Conservation (phyloP, 2,797 vertebrate genomes). For the Delichon dasypus region DNA sequence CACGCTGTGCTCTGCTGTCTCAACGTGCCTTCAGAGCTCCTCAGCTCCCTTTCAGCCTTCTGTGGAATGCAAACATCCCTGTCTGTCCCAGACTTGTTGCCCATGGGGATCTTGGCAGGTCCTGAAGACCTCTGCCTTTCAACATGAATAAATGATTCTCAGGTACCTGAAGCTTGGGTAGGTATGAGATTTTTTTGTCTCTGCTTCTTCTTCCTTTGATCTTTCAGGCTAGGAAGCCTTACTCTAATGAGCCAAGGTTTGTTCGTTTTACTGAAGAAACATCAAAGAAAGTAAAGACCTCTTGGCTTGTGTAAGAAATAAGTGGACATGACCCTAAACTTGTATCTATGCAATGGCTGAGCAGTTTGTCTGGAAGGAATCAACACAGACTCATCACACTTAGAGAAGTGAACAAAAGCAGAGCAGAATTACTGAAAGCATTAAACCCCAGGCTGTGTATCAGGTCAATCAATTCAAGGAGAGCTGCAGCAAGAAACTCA, state of each 20-base stretch:
- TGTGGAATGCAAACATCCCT: background rate
- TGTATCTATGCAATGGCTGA: background rate
- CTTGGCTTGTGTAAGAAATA: background rate
- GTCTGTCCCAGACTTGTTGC: background rate
- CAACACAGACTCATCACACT: background rate
- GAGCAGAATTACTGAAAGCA: background rate
- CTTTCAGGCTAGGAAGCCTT: background rate
- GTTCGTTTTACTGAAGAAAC: background rate
- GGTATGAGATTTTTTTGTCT: background rate
- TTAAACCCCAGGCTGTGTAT: background rate
- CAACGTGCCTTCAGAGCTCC: background rate
- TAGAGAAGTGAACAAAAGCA: background rate
- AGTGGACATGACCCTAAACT: background rate
- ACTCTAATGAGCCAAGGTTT: background rate
- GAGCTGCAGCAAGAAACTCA: background rate
- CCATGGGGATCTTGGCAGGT: background rate
- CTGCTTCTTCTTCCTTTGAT: background rate
- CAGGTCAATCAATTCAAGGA: background rate
- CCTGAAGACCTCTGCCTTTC: background rate
- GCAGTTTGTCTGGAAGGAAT: background rate
- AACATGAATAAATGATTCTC: fast-evolving
- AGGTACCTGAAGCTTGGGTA: background rate
- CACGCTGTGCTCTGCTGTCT: background rate
- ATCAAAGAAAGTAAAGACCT: background rate
- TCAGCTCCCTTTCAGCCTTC: background rate